Conservation (phyloP, 2,113 vertebrate genomes). For the Machaerirhynchus nigripectus region DNA sequence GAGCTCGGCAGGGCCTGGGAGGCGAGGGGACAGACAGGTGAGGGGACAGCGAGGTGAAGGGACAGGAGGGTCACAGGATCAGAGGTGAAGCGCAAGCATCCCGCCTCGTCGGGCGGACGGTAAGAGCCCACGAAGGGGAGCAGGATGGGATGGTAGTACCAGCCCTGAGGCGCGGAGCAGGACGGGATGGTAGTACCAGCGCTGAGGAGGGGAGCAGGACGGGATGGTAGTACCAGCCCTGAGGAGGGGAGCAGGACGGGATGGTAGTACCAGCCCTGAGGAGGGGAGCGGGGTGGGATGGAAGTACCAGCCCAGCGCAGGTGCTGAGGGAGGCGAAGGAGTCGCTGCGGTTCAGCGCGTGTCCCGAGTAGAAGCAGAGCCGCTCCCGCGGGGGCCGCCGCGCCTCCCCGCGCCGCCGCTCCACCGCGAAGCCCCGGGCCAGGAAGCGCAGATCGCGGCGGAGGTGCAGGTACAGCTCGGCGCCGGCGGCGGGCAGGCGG, state of each 20-base stretch:
- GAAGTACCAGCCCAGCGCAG: conserved; percentile 68
- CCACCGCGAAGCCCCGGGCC: conserved; percentile 81
- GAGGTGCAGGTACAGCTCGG: conserved; percentile 81
- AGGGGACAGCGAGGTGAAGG: not conserved
- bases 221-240: not conserved
- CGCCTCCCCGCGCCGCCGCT: conserved; percentile 61
- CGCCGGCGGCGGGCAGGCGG: conserved; percentile 82
- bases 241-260: too few species aligned
- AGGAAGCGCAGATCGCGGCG: conserved; percentile 81
- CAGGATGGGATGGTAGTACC: not conserved
- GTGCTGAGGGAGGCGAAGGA: conserved; percentile 86
- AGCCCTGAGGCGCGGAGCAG: not conserved
- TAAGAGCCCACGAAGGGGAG: not conserved
- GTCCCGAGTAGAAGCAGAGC: conserved; percentile 89
- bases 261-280: not conserved
- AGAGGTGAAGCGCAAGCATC: accelerated
- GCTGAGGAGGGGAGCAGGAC: not conserved
- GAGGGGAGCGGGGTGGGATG: not conserved
- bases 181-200: not conserved
- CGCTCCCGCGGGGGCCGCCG: conserved; percentile 47
- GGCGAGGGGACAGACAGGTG: too few species aligned
- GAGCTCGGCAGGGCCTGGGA: accelerated
- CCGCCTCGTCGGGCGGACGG: not conserved
- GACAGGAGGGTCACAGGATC: not conserved
- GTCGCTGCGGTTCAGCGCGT: conserved; percentile 79